Evolutionary conservation across 2,888 invertebrate genomes (phyloP), one percentile per base, ranked within the genome.

Genomic region (Teleogryllus oceanicus): DNA sequence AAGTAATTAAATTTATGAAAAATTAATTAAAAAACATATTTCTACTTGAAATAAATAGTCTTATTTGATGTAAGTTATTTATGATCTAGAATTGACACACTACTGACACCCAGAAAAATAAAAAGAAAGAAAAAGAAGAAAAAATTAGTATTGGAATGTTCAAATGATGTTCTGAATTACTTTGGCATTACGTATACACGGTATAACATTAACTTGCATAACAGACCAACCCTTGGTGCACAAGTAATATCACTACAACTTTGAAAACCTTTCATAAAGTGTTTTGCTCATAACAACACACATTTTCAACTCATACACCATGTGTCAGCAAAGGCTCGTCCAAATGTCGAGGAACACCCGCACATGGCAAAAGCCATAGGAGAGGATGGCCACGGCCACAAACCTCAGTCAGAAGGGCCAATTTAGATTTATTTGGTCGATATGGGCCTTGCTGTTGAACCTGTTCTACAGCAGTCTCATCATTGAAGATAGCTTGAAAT

Each of bases 401-500:
- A 16, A 95, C 94, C 88, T 94, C 94, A 75, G 92, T 90, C 79
- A 95, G 86, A 78, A 95, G 88, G 75, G 91, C 90, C 85, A 92
- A 89, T 81, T 87, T 87, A 74, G 88, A 88, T 83, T 89, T 84
- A 85, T 90, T 90, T 49, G 92, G 91, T 75, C 92, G 89, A 84
- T 89, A 90, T 76, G 92, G 89, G 50, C 93, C 92, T 84, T 90
- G 91, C 20, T 83, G 87, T 87, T 93, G 92, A 75, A 94, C 90
- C 84, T 94, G 92, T 86, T 96, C 95, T 1, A 95, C 91, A 1
- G 93, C 93, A 24, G 95, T 96, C 87, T 96, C 95, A 85, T 96
- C 96, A 80, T 92, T 91, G 82, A 95, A 90, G 84, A 96, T 94
- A 12, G 94, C 94, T 86, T 94, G 93, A 83, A 96, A 88, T 87